Conservation (phyloP, 2,113 vertebrate genomes). For the Oryzias javanicus region DNA sequence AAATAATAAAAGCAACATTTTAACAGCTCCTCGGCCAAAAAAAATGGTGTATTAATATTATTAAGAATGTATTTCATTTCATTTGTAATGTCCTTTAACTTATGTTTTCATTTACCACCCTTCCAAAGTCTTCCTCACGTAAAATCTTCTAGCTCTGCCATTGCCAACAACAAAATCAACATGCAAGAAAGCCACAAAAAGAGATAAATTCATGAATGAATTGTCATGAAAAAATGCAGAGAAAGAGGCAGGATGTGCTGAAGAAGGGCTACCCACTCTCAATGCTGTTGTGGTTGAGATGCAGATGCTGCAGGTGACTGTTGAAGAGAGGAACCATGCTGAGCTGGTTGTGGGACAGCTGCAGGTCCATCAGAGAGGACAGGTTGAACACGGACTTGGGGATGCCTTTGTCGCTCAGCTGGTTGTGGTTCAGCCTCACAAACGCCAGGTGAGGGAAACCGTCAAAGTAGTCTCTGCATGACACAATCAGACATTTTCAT, state of each 20-base stretch:
- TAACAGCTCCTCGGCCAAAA: no score
- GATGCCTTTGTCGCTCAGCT: conserved; percentile 88
- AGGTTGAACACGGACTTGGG: conserved; percentile 91
- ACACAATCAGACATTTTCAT: not conserved
- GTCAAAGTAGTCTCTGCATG: conserved; percentile 84
- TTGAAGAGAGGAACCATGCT: conserved; percentile 84
- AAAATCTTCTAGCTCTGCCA: no score
- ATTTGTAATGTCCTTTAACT: no score
- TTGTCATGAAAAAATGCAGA: no score
- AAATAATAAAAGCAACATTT: no score
- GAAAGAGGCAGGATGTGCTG: not conserved
- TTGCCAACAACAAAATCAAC: no score
- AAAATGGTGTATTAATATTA: no score
- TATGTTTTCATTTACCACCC: no score
- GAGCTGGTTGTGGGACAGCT: conserved; percentile 93
- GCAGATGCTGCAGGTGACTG: conserved; percentile 88
- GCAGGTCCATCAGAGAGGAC: conserved; percentile 90
- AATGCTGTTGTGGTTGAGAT: conserved; percentile 94
- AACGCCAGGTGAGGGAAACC: conserved; percentile 87
- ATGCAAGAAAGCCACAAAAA: no score
- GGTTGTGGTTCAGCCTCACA: conserved; percentile 92
- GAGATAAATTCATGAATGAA: no score
- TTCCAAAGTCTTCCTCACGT: no score
- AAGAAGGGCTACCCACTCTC: conserved; percentile 77
- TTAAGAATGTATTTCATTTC: no score